These are phyloP conservation scores for Pseudomugil tenellus DNA, from an alignment of 2,797 vertebrate species.

Conservation along the genomic window DNA sequence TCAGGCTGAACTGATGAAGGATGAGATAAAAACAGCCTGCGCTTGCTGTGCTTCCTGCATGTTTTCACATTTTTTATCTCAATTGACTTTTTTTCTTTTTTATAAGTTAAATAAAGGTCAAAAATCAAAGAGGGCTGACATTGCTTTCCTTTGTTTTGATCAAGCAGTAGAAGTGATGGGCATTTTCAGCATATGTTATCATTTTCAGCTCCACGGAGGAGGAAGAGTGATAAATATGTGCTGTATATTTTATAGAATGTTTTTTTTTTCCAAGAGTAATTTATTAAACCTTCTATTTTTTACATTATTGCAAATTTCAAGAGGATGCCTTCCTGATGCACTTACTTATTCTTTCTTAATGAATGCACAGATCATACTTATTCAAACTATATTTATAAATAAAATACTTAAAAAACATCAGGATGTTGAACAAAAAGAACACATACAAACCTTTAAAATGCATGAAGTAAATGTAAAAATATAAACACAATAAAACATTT, in stretches of 20 bases:
- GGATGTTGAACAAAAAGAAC: no score
- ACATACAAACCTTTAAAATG: no score
- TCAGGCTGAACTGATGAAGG: neutral
- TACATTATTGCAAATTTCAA: slow-evolving; percentile 3
- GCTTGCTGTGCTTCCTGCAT: neutral
- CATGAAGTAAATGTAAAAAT: no score
- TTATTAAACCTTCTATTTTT: neutral
- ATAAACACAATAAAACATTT: no score
- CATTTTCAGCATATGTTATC: neutral
- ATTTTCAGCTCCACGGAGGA: neutral
- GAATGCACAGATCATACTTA: neutral
- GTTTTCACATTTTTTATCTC: no score
- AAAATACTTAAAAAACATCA: no score
- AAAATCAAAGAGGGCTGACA: neutral
- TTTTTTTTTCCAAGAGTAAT: neutral
- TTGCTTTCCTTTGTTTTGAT: slow-evolving; percentile 4
- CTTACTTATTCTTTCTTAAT: neutral
- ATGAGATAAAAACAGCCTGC: neutral
- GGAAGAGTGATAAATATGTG: neutral
- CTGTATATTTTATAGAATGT: neutral
- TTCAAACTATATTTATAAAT: no score
- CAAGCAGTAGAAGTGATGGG: neutral
- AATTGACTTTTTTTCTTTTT: no score
- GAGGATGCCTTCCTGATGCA: slow-evolving; percentile 1
- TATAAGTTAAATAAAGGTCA: no score